Evolutionary conservation across 2,797 vertebrate genomes (phyloP), one percentile per base, ranked within the genome.

Genomic region (Myripristis murdjan): DNA sequence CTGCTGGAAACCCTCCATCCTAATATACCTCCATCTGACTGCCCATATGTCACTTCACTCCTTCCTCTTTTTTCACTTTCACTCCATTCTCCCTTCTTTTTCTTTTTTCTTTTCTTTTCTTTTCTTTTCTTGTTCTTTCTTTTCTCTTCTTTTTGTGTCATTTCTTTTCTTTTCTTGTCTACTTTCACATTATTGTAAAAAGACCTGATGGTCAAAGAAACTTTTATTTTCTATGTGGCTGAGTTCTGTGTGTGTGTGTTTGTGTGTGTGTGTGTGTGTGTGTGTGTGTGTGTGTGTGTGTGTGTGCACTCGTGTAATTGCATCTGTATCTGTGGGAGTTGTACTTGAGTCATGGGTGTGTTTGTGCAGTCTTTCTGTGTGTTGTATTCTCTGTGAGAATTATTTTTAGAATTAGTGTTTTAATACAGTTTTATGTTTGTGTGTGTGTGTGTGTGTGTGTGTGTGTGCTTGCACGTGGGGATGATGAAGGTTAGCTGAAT

Each of bases 21-120:
- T 85, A 90, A 92, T 91, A 88, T 77, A 81, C 90, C 88, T 83
- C 92, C 81, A 26, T 61, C 88, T 89, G 73, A 85, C 88, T 79
- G 12, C 49, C 93, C 87, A 88, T 87, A 87, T 91, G 88, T 84
- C 80, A 48, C 49, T 48, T 54, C 12, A n/a, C 44, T 28, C 15
- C 22, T 51, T 46, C 35, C n/a, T 18, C 23, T 2, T 15, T 28
- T 14, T 18, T 18, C 4, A 61, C 75, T 55, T 58, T 73, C 41
- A 16, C 18, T 37, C 37, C 39, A 39, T 37, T 64, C 31, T 24
- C 20, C 10, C 46, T 12, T 46, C 39, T 28, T 65, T 23, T 51
- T 51, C 33, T 64, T 14, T 23, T 12, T 53, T 61, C 15, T 22
- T 24, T 23, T 31, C 7, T 24, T 16, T 31, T 64, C 18, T 18